These are phyloP conservation scores for Peromyscus nudipes DNA, from an alignment of 2,797 vertebrate species.

Conservation along the genomic window DNA sequence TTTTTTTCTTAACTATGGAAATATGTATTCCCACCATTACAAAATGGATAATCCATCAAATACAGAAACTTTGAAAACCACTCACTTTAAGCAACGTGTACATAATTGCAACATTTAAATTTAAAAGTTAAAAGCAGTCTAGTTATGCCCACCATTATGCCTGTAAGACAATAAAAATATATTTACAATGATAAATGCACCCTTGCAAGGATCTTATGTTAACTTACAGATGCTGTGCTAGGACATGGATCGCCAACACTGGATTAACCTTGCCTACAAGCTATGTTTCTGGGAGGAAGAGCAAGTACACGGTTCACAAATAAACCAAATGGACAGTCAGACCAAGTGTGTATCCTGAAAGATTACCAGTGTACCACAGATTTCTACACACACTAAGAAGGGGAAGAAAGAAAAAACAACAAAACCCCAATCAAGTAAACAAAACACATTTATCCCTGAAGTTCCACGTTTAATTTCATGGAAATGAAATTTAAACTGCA, in stretches of 20 bases:
- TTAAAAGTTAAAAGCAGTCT: constrained; percentile 82
- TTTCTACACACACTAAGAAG: constrained; percentile 86
- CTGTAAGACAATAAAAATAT: constrained; percentile 91
- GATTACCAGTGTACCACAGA: constrained; percentile 88
- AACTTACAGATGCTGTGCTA: constrained; percentile 99
- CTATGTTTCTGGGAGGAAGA: constrained; percentile 99
- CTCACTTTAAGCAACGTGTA: constrained; percentile 88
- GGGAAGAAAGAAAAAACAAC: constrained; percentile 71
- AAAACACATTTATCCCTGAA: constrained; percentile 87
- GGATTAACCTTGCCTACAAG: constrained; percentile 99
- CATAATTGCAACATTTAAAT: constrained; percentile 84
- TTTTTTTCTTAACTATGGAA: constrained; percentile 81
- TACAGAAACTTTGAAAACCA: constrained; percentile 88
- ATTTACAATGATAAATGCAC: constrained; percentile 94
- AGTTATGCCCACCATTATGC: constrained; percentile 89
- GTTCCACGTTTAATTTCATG: constrained; percentile 87
- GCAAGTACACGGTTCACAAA: constrained; percentile 99
- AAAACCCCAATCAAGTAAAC: constrained; percentile 75
- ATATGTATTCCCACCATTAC: constrained; percentile 86
- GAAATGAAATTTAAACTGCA: constrained; percentile 89
- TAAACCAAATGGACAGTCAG: constrained; percentile 90
- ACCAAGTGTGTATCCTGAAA: constrained; percentile 90
- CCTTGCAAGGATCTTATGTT: constrained; percentile 95
- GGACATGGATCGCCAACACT: constrained; percentile 98
- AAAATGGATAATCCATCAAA: constrained; percentile 85